Base-by-base conservation (phyloP, 53 echinoderm and acorn worm genomes). In the Mesocentrotus franciscanus region DNA sequence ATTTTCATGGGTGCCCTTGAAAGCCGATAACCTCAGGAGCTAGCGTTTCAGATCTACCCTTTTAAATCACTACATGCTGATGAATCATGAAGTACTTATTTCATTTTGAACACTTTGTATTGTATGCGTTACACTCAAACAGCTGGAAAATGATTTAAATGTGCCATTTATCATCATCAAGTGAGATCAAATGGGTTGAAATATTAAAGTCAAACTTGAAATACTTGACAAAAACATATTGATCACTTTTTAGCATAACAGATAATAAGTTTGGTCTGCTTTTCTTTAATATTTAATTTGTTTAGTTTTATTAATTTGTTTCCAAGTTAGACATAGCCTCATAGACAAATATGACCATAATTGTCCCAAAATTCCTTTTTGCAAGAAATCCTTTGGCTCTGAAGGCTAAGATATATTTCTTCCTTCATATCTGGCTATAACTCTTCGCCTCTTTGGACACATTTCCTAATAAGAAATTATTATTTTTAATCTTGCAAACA, bases 1-100 rank as follows among this genome's bases (percentile, higher is more conserved):
- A 87, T 87, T 87, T 87, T 87, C 87, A 87, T 58, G 26, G 87
- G 29, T 87, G 87, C 87, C 87, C 87, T 87, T 87, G 87, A 87
- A 87, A 87, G 58, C 87, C 1, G 87, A 87, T 87, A 87, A 58
- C 57, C 87, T 26, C 58, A 87, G 87, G 15, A 87, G 87, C 58
- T 87, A 87, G n/a, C 59, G 9, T 87, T 87, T 87, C 87, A 87
- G 87, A 87, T 87, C 58, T 87, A 87, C 58, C 58, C 87, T 24
- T 55, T 85, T 29, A 75, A 75, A 30, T 75, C 75, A n/a, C 27
- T 29, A 87, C 13, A 42, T 22, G 24, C 84, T 42, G 84, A 84
- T 84, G 84, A 84, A 84, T 84, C 84, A 84, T 15, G 22, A 22
- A 84, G 84, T 55, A 84, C 84, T 84, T 84, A 39, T 42, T 17